Evolutionary conservation across 2,888 invertebrate genomes (phyloP).

Genomic region (Euphydryas editha): DNA sequence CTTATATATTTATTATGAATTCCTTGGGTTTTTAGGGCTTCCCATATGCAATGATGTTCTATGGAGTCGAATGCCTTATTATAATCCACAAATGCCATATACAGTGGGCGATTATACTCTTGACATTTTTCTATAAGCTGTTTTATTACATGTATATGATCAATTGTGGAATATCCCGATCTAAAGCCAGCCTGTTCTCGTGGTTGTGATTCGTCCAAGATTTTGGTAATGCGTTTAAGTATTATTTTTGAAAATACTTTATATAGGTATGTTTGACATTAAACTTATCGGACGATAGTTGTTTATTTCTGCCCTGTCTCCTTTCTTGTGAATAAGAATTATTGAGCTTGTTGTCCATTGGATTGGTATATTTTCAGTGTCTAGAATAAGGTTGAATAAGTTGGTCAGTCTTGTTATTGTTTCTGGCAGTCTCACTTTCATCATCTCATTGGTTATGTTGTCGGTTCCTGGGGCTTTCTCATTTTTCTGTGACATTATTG

Average conservation of each 20-base stretch:
- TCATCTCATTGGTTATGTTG: not conserved
- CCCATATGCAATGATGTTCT: not conserved
- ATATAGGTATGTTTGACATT: not conserved
- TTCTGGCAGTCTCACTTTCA: not conserved
- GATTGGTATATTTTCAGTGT: not conserved
- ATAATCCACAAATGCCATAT: not conserved
- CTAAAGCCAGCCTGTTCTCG: not conserved
- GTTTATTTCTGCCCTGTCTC: not conserved
- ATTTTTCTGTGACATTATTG: not conserved
- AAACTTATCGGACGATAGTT: not conserved
- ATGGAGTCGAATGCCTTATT: not conserved
- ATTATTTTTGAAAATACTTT: not conserved
- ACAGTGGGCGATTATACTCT: not conserved
- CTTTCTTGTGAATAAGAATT: not conserved
- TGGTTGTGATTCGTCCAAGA: not conserved
- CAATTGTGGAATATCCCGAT: not conserved
- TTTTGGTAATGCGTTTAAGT: not conserved
- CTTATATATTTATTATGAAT: not conserved
- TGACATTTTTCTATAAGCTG: not conserved
- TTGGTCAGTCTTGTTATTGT: not conserved
- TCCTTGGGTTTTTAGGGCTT: not conserved
- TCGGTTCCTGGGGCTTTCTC: not conserved
- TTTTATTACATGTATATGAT: not conserved
- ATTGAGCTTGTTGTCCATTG: not conserved
- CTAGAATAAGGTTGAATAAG: not conserved